Evolutionary conservation across 2,113 vertebrate species (phyloP).

Genomic region (Saguinus midas): DNA sequence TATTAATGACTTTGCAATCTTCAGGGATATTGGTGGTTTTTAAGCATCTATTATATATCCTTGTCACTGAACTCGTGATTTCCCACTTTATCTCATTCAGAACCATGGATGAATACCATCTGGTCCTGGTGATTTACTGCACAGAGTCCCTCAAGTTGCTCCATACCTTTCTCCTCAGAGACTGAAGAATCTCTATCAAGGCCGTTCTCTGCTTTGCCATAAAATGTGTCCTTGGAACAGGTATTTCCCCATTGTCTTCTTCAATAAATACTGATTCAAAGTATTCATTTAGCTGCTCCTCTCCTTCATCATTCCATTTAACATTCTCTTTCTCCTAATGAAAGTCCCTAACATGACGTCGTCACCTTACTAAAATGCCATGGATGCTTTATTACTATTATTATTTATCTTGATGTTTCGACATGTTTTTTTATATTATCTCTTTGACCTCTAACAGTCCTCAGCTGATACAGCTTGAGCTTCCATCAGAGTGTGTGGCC

Average conservation of each 20-base stretch:
- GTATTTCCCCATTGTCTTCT: constrained; percentile 65
- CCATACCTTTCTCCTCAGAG: constrained; percentile 62
- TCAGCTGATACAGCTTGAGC: not conserved
- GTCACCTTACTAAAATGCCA: constrained; percentile 2
- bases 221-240: constrained; percentile 75
- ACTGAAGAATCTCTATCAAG: constrained; percentile 67
- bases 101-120: constrained; percentile 68
- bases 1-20: constrained; percentile 64
- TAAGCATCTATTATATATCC: constrained; percentile 59
- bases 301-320: constrained; percentile 55
- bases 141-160: constrained; percentile 38
- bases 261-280: constrained; percentile 76
- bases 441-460: constrained; percentile 20
- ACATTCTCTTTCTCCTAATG: constrained; percentile 51
- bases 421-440: not conserved
- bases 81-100: constrained; percentile 67
- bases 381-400: not conserved
- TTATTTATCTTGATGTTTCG: constrained; percentile 44
- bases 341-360: not conserved
- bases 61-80: constrained; percentile 62
- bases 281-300: constrained; percentile 54
- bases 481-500: not conserved
- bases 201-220: constrained; percentile 62
- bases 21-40: constrained; percentile 58
- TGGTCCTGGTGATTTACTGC: constrained; percentile 75